Evolutionary conservation across 2,113 vertebrate genomes (phyloP).

Genomic region (Grammomys surdaster): DNA sequence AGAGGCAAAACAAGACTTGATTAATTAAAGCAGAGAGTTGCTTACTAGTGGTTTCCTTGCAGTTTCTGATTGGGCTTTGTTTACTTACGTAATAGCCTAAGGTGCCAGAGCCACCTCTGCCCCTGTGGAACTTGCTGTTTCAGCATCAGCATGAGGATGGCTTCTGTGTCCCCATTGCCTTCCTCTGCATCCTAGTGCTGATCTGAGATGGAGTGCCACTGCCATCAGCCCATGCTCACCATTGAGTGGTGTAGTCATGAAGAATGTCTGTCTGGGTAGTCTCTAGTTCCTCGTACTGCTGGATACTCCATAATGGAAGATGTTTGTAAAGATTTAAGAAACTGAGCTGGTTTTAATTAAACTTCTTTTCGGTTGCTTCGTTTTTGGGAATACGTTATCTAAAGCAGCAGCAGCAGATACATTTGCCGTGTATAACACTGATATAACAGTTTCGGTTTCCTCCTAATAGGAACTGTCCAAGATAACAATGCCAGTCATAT

Average conservation of each 20-base stretch:
- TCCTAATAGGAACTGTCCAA: slow-evolving; percentile 95
- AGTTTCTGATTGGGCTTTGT: not conserved
- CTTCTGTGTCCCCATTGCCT: not conserved
- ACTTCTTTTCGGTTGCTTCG: not conserved
- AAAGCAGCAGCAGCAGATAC: not conserved
- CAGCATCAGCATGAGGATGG: not conserved
- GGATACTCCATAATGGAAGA: not conserved
- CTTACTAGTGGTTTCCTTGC: not conserved
- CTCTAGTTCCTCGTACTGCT: not conserved
- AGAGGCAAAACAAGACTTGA: not conserved
- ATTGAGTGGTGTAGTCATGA: too few species aligned
- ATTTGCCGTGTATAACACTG: not conserved
- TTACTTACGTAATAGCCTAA: not conserved
- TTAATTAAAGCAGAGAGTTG: not conserved
- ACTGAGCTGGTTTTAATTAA: slow-evolving; percentile 18
- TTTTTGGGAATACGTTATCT: not conserved
- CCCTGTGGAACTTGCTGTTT: not conserved
- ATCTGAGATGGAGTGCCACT: not conserved
- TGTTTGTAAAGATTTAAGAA: not conserved
- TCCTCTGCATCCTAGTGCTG: not conserved
- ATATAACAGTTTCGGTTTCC: slow-evolving; percentile 20
- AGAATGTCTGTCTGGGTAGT: not conserved
- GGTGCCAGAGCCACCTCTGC: not conserved
- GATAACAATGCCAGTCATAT: slow-evolving; percentile 98
- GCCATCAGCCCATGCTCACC: not conserved